A percentile compares a stretch with the other conserved stretches of the same genome.
Evolutionary conservation across 2,113 vertebrate species (phyloP).

Genomic region (Lampris incognitus): DNA sequence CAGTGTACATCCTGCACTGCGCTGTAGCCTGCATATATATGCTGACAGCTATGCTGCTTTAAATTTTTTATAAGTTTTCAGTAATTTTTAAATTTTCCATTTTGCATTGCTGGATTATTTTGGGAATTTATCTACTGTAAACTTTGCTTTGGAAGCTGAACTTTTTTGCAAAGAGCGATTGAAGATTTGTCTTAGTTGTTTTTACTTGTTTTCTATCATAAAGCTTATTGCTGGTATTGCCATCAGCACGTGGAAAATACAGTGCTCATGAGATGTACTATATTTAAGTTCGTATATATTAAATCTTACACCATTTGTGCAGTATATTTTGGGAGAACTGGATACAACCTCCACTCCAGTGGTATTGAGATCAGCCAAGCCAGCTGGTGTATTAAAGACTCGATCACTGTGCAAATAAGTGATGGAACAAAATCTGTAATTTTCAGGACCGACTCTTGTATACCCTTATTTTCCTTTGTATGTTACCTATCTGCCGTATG

Average conservation of each 20-base stretch:
- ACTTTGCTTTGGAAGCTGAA: conserved; percentile 47
- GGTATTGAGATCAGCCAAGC: background rate
- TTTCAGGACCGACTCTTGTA: background rate
- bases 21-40: conserved; percentile 58
- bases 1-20: conserved; percentile 71
- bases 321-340: background rate
- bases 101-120: conserved; percentile 57
- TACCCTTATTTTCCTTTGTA: background rate
- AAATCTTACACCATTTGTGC: background rate
- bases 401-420: background rate
- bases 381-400: background rate
- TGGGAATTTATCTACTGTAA: conserved; percentile 58
- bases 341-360: background rate
- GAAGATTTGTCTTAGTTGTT: conserved; percentile 63
- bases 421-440: background rate
- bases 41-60: conserved; percentile 70
- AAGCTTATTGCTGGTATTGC: conserved; percentile 43
- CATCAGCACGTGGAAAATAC: conserved; percentile 28
- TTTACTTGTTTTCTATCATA: conserved; percentile 74
- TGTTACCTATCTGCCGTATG: background rate
- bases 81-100: conserved; percentile 60
- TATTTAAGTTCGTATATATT: conserved; percentile 3
- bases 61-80: conserved; percentile 46
- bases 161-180: conserved; percentile 45
- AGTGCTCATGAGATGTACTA: conserved; percentile 20